Base-by-base conservation (phyloP, 2,888 invertebrate species). In the Scaptomyza flava region DNA sequence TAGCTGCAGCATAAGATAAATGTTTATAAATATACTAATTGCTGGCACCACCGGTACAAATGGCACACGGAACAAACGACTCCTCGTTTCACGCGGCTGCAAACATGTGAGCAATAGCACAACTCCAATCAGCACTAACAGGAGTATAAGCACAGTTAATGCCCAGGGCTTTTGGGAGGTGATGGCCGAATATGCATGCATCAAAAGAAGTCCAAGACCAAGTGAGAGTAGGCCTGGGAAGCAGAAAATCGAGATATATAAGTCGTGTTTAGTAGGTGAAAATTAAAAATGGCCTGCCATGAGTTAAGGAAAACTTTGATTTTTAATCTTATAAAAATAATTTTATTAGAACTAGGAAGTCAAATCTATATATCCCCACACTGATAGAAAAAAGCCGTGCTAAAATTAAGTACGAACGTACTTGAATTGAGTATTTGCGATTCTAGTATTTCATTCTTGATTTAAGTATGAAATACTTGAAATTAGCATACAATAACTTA, bases 1-100 rank as follows among this genome's bases (percentile, higher is more conserved):
- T 77, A 98, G 93, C 91, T 96, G 94, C 60, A 96, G 92, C 97
- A 98, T 97, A 14, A 98, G 93, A 89, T 97, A 96, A 61, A 97
- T 94, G 89, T 98, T 98, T 47, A 96, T 93, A 81, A 97, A 94
- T 79, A 97, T 95, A 90, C 97, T 97, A 42, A 96, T 87, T 47
- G 95, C 95, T 0, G 98, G 98, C 58, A 97, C 91, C 8, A 96
- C 90, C 0, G 98, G 98, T 0, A 98, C 96, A 14, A 95, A 92
- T 0, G 98, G 98, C 7, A 97, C 96, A 95, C 97, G 92, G 57
- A 92, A 92, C 30, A 86, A 77, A 11, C 83, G 66, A 33, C 83
- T 75, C 3, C 76, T 57, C 0, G 75, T 45, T 71, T 92, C 91
- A 9, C 86, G 77, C 4, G 92, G 92, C 59, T 92, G 92, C 11